phyloP scores from a whole-genome alignment of 2,888 invertebrate genomes.

The Amphiduros pacificus region DNA sequence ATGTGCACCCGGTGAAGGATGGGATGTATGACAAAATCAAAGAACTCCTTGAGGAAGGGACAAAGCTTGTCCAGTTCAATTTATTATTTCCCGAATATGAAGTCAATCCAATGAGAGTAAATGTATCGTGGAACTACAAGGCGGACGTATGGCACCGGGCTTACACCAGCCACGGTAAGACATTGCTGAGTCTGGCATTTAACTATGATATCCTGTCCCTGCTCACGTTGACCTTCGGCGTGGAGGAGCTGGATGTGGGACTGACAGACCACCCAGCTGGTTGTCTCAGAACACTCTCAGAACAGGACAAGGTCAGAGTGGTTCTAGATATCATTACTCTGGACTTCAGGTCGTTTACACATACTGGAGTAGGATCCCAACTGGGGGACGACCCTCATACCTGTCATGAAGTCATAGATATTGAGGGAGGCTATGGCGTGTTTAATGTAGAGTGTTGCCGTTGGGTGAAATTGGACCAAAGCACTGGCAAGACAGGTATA shows the following conservation, averaged over 20 bases:
- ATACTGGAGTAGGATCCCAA: neutral
- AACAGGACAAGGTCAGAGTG: neutral
- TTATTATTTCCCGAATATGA: constrained; percentile 1
- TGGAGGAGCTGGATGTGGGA: constrained; percentile 35
- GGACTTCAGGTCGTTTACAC: neutral
- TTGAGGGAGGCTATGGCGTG: neutral
- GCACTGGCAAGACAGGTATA: no score
- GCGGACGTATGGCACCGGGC: constrained; percentile 45
- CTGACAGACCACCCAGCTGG: constrained; percentile 39
- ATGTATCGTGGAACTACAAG: constrained; percentile 30
- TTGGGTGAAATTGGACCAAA: neutral
- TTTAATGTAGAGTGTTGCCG: constrained; percentile 9
- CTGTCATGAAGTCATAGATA: neutral
- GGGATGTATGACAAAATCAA: neutral
- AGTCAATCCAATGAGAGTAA: neutral
- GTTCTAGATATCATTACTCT: neutral
- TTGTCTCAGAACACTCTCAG: constrained; percentile 37
- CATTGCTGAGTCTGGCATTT: constrained; percentile 46
- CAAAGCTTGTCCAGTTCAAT: neutral
- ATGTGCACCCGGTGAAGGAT: no score
- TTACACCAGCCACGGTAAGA: constrained; percentile 43
- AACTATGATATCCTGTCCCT: constrained; percentile 49
- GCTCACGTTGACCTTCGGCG: constrained; percentile 47
- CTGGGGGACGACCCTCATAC: neutral
- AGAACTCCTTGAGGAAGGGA: neutral